Evolutionary conservation across 2,797 vertebrate genomes (phyloP).

Genomic region (Acrossocheilus wenchowensis): DNA sequence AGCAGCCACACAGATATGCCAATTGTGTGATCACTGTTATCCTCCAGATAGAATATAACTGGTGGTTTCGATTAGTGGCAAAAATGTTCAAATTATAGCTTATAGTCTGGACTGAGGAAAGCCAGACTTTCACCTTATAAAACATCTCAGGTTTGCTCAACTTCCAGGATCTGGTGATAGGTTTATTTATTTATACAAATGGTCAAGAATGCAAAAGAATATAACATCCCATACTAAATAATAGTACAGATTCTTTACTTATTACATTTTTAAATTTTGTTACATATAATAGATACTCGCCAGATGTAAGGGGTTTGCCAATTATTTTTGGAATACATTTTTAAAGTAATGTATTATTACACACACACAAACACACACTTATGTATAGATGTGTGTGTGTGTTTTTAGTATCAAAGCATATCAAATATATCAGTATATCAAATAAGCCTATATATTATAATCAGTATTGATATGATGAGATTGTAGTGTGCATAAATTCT

Average conservation of each 20-base stretch:
- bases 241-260: too few species aligned
- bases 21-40: not conserved
- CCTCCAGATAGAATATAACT: conserved; percentile 8
- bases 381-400: too few species aligned
- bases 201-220: not conserved
- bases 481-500: not conserved
- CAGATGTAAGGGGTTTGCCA: not conserved
- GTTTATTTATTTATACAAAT: not conserved
- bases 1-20: conserved; percentile 10
- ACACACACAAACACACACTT: not conserved
- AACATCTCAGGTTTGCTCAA: not conserved
- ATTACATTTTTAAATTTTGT: not conserved
- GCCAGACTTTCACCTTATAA: conserved; percentile 33
- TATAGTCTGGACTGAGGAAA: conserved; percentile 22
- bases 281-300: not conserved
- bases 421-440: not conserved
- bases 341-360: not conserved
- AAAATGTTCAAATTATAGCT: not conserved
- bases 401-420: not conserved
- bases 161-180: not conserved
- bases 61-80: conserved; percentile 22
- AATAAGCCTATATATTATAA: not conserved
- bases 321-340: not conserved
- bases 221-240: not conserved
- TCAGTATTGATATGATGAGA: not conserved